Evolutionary conservation across 2,113 vertebrate genomes (phyloP).

Genomic region (Pterophyllum scalare): DNA sequence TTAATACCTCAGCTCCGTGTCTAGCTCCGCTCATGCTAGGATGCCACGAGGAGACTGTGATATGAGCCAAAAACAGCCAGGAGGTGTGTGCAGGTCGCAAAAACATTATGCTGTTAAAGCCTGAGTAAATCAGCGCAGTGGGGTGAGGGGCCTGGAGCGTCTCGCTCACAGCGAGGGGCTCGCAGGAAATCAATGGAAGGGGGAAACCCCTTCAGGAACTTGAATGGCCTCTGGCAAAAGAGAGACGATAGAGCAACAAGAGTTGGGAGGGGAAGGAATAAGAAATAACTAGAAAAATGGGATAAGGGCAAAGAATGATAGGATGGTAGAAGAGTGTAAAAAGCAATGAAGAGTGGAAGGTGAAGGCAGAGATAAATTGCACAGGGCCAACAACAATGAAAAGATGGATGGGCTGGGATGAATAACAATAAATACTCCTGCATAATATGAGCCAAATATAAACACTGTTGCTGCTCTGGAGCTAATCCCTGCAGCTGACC

Average conservation of each 20-base stretch:
- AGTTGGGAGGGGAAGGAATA: background rate
- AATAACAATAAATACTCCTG: constrained; percentile 26
- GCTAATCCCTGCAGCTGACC: constrained; percentile 9
- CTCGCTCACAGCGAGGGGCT: constrained; percentile 34
- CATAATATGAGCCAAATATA: constrained; percentile 32
- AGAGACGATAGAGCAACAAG: background rate
- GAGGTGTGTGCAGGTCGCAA: background rate
- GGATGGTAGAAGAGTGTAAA: background rate
- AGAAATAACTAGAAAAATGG: background rate
- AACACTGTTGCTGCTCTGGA: constrained; percentile 21
- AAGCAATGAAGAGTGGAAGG: constrained; percentile 7
- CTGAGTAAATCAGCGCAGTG: constrained; percentile 42
- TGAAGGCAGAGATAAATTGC: background rate
- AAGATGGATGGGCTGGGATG: constrained; percentile 48
- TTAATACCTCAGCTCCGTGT: constrained; percentile 47
- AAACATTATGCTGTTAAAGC: constrained; percentile 47
- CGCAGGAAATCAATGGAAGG: constrained; percentile 47
- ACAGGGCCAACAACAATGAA: constrained; percentile 6
- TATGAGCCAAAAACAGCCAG: constrained; percentile 14
- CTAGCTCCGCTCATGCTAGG: constrained; percentile 14
- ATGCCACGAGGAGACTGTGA: background rate
- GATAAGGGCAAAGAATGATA: background rate
- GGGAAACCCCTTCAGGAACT: constrained; percentile 40
- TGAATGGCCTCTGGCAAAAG: constrained; percentile 10
- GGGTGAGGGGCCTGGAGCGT: constrained; percentile 49